phyloP scores from a whole-genome alignment of 2,113 vertebrate species.

The Arizona elegans region DNA sequence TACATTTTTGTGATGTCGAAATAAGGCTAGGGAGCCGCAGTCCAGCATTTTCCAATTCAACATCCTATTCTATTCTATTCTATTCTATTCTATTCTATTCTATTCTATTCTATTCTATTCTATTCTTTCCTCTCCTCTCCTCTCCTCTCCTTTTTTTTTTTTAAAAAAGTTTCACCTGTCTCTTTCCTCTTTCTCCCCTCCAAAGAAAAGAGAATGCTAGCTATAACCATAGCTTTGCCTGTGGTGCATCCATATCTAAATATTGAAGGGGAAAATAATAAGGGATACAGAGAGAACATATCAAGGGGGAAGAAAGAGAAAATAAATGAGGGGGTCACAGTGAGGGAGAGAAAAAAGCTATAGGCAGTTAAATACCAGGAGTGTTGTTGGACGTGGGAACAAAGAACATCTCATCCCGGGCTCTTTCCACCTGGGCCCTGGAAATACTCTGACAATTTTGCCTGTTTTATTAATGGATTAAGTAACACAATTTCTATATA shows the following conservation, averaged over 20 bases:
- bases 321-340: background rate
- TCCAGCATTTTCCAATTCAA: background rate
- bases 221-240: background rate
- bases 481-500: background rate
- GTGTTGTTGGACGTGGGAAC: background rate
- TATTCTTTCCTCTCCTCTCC: no score
- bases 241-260: background rate
- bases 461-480: background rate
- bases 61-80: background rate
- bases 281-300: background rate
- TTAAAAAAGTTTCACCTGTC: background rate
- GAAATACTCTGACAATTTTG: background rate
- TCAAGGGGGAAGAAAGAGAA: background rate
- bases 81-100: no score
- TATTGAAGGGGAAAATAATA: background rate
- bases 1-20: background rate
- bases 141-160: no score
- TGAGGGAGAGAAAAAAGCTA: background rate
- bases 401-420: background rate
- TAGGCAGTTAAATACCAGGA: background rate
- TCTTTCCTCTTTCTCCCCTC: background rate
- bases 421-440: background rate
- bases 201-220: background rate
- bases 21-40: background rate
- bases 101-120: no score